phyloP scores from a whole-genome alignment of 2,113 vertebrate species.

The Empidonax alnorum region DNA sequence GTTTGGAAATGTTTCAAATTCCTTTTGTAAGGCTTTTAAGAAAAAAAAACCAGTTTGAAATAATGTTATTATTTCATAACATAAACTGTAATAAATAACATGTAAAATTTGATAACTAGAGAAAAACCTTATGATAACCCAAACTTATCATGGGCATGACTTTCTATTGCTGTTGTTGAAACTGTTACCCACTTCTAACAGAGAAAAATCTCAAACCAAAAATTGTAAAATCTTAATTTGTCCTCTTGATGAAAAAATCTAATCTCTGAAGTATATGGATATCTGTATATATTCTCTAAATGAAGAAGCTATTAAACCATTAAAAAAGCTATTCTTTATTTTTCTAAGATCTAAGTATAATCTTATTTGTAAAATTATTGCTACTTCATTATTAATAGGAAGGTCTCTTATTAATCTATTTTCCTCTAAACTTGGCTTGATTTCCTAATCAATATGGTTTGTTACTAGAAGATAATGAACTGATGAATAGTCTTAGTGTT shows the following conservation, averaged over 20 bases:
- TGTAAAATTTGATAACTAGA: background rate
- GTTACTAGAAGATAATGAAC: background rate
- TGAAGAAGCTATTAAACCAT: background rate
- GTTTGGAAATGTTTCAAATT: background rate
- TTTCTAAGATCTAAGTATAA: too few species aligned
- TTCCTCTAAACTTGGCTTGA: too few species aligned
- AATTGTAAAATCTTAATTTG: background rate
- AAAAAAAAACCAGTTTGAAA: background rate
- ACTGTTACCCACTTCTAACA: background rate
- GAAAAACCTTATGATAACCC: background rate
- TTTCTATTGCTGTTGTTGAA: background rate
- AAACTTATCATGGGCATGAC: fast-evolving
- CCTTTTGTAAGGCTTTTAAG: background rate
- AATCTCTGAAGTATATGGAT: background rate
- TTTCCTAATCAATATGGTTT: too few species aligned
- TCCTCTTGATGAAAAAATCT: background rate
- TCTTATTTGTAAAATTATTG: too few species aligned
- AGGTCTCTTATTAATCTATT: background rate
- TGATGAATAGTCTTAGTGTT: too few species aligned
- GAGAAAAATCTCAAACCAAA: background rate
- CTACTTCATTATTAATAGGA: too few species aligned
- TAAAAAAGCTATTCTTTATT: background rate
- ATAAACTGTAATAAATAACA: background rate
- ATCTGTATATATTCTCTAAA: background rate
- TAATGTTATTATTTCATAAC: background rate